These are phyloP conservation scores for Xanthorhoe designata DNA, from an alignment of 2,888 invertebrate species.

Conservation along the genomic window DNA sequence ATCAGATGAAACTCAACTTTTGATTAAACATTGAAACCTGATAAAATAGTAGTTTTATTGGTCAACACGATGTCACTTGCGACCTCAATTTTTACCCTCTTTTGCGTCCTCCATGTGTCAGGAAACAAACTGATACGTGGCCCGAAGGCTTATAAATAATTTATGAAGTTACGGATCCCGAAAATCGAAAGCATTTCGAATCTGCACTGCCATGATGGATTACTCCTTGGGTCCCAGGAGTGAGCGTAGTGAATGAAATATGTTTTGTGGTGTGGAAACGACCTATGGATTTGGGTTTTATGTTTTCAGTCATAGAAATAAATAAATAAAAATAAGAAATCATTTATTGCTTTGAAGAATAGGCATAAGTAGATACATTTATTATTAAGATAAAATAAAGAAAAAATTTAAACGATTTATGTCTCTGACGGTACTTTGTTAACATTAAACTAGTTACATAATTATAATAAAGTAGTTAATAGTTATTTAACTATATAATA, in stretches of 20 bases:
- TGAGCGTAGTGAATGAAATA: conserved; percentile 10
- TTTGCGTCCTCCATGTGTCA: not conserved
- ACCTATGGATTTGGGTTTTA: not conserved
- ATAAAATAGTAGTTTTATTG: not conserved
- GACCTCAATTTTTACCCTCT: not conserved
- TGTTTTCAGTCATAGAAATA: too few relatives aligned
- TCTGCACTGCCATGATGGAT: not conserved
- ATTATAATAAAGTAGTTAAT: too few relatives aligned
- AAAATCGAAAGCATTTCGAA: conserved; percentile 2
- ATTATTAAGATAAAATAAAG: too few relatives aligned
- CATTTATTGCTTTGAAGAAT: not conserved
- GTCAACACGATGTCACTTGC: not conserved
- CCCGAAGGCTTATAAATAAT: conserved; percentile 13
- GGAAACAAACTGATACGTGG: not conserved
- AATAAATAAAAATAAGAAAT: too few relatives aligned
- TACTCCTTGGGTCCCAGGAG: not conserved
- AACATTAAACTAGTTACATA: too few relatives aligned
- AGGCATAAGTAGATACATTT: too few relatives aligned
- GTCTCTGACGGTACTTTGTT: not conserved
- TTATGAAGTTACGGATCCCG: not conserved
- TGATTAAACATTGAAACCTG: not conserved
- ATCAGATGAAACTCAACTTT: not conserved
- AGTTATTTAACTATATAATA: too few relatives aligned
- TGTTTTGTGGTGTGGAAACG: not conserved
- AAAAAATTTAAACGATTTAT: too few relatives aligned